Conservation (phyloP, 2,888 invertebrate species). For the Stenurella melanura region DNA sequence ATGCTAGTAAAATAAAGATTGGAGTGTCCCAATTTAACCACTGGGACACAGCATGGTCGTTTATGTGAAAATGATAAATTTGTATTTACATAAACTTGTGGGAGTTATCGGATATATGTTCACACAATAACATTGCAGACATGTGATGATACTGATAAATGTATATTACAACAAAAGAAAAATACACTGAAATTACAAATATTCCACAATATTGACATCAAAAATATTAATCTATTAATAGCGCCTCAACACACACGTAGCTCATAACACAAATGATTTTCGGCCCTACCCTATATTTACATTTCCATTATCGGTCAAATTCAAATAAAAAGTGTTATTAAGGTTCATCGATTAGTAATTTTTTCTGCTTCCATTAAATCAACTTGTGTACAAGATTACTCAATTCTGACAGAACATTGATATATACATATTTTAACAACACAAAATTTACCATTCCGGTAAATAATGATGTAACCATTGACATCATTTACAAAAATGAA, state of each 20-base stretch:
- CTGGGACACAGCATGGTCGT: no score
- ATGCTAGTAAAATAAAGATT: no score
- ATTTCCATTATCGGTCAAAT: constrained; percentile 42
- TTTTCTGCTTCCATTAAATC: constrained; percentile 23
- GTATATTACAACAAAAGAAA: background rate
- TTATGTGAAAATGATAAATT: no score
- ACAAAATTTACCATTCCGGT: constrained; percentile 10
- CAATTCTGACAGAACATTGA: constrained; percentile 20
- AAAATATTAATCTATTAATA: constrained; percentile 34
- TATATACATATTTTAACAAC: constrained; percentile 16
- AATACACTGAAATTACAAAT: constrained; percentile 19
- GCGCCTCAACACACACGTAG: constrained; percentile 18
- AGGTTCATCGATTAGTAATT: constrained; percentile 26
- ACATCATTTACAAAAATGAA: constrained; percentile 29
- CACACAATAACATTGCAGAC: background rate
- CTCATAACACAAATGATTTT: constrained; percentile 36
- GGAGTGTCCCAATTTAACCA: no score
- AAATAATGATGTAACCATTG: constrained; percentile 27
- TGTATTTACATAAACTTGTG: no score
- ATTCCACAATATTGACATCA: constrained; percentile 19
- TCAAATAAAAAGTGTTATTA: constrained; percentile 34
- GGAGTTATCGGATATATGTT: background rate
- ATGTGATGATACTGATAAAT: background rate
- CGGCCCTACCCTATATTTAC: constrained; percentile 39
- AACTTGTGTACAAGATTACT: constrained; percentile 23